These are phyloP conservation scores for Stegodyphus dumicola DNA, from an alignment of 1,140 invertebrate species.

Conservation along the genomic window DNA sequence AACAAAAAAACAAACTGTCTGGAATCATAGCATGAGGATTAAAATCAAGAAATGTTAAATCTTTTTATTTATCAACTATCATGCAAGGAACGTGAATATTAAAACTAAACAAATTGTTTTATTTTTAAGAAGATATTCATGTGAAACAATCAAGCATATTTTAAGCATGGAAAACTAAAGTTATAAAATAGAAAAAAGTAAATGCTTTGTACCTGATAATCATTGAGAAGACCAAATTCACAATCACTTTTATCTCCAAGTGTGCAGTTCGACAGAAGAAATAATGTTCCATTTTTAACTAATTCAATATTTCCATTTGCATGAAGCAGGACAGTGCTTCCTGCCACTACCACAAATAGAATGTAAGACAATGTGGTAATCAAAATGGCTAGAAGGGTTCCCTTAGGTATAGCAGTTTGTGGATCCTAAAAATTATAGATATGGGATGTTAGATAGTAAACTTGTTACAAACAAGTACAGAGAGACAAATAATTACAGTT, in stretches of 20 bases:
- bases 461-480: too few relatives aligned
- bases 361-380: constrained; percentile 88
- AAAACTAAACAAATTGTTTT: too few relatives aligned
- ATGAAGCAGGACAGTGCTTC: constrained; percentile 79
- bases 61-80: too few relatives aligned
- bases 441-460: background rate
- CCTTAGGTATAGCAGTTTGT: constrained; percentile 73
- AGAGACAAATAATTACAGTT: too few relatives aligned
- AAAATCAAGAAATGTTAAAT: too few relatives aligned
- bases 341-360: constrained; percentile 82
- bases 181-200: too few relatives aligned
- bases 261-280: constrained; percentile 45
- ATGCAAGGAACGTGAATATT: too few relatives aligned
- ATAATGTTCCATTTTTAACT: constrained; percentile 18
- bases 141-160: background rate
- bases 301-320: constrained; percentile 74
- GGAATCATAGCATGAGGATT: too few relatives aligned
- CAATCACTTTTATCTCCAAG: constrained; percentile 16
- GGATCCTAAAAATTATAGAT: constrained; percentile 67
- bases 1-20: too few relatives aligned
- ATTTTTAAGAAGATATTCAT: too few relatives aligned
- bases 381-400: constrained; percentile 87
- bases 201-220: constrained; percentile 57
- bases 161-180: too few relatives aligned
- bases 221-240: constrained; percentile 53